These are phyloP conservation scores for Melanogrammus aeglefinus DNA, from an alignment of 2,797 vertebrate genomes.

Conservation along the genomic window DNA sequence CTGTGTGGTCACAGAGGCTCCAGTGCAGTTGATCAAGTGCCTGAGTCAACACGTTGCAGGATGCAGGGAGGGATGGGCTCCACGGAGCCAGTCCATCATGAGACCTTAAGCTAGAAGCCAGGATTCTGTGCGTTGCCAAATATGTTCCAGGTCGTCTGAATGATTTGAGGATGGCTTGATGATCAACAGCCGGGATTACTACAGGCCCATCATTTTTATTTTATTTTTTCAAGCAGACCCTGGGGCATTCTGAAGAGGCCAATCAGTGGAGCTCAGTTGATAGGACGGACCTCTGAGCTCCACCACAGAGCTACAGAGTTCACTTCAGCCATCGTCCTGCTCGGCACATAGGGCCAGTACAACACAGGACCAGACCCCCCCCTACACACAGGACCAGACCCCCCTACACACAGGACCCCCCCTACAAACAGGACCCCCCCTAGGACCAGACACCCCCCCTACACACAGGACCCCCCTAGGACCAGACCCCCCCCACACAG, in stretches of 20 bases:
- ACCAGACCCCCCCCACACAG: too few species aligned
- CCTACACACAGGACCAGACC: too few species aligned
- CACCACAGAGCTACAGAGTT: slow-evolving; percentile 11
- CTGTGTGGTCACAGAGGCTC: slow-evolving; percentile 40
- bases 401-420: too few species aligned
- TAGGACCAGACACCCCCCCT: too few species aligned
- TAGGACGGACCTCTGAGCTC: not conserved
- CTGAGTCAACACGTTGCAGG: slow-evolving; percentile 47
- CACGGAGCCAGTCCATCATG: slow-evolving; percentile 17
- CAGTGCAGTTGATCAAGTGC: slow-evolving; percentile 55
- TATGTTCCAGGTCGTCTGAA: slow-evolving; percentile 6
- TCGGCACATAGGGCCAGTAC: slow-evolving; percentile 32
- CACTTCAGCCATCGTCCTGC: slow-evolving; percentile 24
- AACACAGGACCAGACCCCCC: slow-evolving; percentile 9
- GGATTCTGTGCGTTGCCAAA: slow-evolving; percentile 31
- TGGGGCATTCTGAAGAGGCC: not conserved
- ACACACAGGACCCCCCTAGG: not conserved
- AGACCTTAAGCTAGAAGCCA: slow-evolving; percentile 42
- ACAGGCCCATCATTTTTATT: not conserved
- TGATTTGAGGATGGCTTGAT: slow-evolving; percentile 7
- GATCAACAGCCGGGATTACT: not conserved
- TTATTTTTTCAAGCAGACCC: not conserved
- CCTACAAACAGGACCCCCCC: too few species aligned
- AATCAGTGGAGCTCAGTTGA: not conserved
- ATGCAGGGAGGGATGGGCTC: slow-evolving; percentile 22